Evolutionary conservation across 2,113 vertebrate species (phyloP).

Genomic region (Centropristis striata): DNA sequence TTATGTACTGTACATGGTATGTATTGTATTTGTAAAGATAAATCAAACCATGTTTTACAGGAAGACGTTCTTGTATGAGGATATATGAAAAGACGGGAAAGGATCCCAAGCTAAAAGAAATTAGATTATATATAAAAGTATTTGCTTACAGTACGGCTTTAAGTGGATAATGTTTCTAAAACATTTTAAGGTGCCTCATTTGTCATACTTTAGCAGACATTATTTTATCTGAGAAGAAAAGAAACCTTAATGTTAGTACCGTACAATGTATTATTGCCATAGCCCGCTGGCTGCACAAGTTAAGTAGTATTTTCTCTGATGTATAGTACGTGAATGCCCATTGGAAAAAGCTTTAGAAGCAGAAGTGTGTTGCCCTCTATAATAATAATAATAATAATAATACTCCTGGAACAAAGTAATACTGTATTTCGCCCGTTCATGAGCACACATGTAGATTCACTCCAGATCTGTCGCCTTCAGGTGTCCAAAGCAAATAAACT

Average conservation of each 20-base stretch:
- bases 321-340: constrained; percentile 81
- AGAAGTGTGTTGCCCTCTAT: constrained; percentile 78
- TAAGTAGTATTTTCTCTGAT: constrained; percentile 81
- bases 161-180: constrained; percentile 83
- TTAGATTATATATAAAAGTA: constrained; percentile 84
- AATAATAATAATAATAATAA: constrained; percentile 41
- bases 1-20: constrained; percentile 85
- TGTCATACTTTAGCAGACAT: constrained; percentile 81
- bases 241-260: constrained; percentile 78
- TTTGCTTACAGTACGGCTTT: constrained; percentile 84
- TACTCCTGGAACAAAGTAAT: constrained; percentile 71
- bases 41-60: constrained; percentile 81
- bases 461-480: constrained; percentile 74
- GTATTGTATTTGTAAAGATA: constrained; percentile 85
- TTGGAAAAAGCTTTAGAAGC: constrained; percentile 81
- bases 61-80: constrained; percentile 72
- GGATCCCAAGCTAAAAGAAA: constrained; percentile 72
- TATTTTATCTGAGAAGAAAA: constrained; percentile 81
- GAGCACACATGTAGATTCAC: constrained; percentile 79
- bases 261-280: constrained; percentile 81
- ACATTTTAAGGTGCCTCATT: constrained; percentile 85
- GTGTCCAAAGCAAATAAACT: constrained; percentile 75
- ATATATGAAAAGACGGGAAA: constrained; percentile 68
- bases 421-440: constrained; percentile 70
- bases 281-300: constrained; percentile 83